Conservation (phyloP, 2,113 vertebrate species). For the Coreoperca whiteheadi region DNA sequence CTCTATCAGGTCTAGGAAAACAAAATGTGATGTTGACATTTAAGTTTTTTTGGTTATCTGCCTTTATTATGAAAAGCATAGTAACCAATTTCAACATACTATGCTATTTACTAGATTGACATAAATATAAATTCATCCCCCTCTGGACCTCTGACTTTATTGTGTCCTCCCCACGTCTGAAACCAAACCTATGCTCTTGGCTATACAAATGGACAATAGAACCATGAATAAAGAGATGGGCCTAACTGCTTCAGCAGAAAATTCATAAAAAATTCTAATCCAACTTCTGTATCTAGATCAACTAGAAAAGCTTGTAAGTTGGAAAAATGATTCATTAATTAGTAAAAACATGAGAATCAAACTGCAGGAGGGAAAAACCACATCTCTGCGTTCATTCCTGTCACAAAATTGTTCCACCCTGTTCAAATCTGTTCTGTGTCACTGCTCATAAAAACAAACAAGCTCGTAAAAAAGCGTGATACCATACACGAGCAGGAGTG, state of each 20-base stretch:
- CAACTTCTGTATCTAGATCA: neutral
- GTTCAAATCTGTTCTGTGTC: slow-evolving; percentile 33
- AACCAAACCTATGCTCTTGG: neutral
- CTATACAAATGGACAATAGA: neutral
- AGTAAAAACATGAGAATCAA: neutral
- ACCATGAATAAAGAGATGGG: neutral
- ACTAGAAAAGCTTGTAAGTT: neutral
- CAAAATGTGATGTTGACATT: neutral
- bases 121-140: neutral
- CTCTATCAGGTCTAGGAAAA: neutral
- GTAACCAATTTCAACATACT: neutral
- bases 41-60: neutral
- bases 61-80: neutral
- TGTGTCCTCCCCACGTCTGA: neutral
- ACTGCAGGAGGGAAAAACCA: neutral
- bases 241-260: neutral
- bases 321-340: neutral
- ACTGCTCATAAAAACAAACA: slow-evolving; percentile 37
- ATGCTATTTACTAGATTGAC: neutral
- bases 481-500: neutral
- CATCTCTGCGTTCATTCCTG: neutral
- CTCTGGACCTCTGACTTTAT: neutral
- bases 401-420: neutral
- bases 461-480: neutral
- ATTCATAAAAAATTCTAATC: neutral